Percentiles rank a stretch among this genome's conserved stretches.
phyloP scores from a whole-genome alignment of 35 echinoderm and acorn worm genomes.

The Eucidaris tribuloides region DNA sequence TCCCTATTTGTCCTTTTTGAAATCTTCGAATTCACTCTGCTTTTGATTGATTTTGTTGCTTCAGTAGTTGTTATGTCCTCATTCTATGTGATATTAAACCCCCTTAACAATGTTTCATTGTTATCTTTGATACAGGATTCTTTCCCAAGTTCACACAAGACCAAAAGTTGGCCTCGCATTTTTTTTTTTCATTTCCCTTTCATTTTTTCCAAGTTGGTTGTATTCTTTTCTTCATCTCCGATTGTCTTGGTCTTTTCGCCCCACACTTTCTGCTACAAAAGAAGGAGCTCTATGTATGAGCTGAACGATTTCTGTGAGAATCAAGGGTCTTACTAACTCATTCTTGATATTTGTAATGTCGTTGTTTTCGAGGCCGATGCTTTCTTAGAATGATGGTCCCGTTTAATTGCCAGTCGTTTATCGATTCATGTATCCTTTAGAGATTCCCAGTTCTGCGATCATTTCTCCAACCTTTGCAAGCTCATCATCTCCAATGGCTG shows the following conservation, averaged over 20 bases:
- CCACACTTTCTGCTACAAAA: too few species aligned
- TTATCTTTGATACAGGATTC: constrained; percentile 1
- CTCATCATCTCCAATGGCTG: neutral
- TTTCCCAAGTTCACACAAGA: neutral
- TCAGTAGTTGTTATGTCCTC: constrained; percentile 21
- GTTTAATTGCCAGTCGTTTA: neutral
- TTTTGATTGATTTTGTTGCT: constrained; percentile 11
- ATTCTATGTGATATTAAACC: neutral
- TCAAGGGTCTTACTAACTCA: too few species aligned
- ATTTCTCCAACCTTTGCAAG: too few species aligned
- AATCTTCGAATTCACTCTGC: neutral
- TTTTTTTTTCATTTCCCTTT: too few species aligned
- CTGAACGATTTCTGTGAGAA: too few species aligned
- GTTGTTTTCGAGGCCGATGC: neutral
- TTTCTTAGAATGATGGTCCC: neutral
- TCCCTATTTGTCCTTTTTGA: neutral
- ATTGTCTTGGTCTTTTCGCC: too few species aligned
- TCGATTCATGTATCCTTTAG: neutral
- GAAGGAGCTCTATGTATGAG: neutral
- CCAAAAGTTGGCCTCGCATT: neutral
- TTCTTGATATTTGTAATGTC: too few species aligned
- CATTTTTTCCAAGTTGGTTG: neutral
- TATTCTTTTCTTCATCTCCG: too few species aligned
- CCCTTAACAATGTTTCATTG: neutral
- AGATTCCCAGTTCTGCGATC: neutral